Evolutionary conservation across 1,140 invertebrate species (phyloP), one percentile per base, ranked within the genome.

Genomic region (Rhizoglyphus robini): DNA sequence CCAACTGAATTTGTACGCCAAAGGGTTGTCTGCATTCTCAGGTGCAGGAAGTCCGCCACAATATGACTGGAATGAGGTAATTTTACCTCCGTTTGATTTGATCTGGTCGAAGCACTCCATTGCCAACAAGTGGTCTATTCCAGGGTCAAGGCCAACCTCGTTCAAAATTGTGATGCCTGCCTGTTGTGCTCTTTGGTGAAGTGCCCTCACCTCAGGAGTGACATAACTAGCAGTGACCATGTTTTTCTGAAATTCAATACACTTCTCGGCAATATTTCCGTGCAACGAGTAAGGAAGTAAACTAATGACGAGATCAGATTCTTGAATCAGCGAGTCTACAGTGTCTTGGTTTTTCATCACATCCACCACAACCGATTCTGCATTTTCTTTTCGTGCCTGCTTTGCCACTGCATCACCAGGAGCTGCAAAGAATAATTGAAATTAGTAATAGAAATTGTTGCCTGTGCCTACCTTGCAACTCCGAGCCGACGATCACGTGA

Each of bases 1-100:
- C 95, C 95, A 98, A 13, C 89, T 96, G 75, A 99, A 99, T 75
- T 98, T 99, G 77, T 99, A 99, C 60, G 74, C 68, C 3, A 99
- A 76, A 3, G 93, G 86, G 77, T 98, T 97, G 71, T 88, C 86
- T 2, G 94, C 96, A 72, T 83, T 86, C 78, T 98, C 94, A 0
- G 95, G 94, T 0, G 94, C 91, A 0, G 95, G 95, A 31, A 98
- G 75, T 72, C 86, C 96, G 65, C 96, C 96, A 74, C 96, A 99
- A 76, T 90, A 99, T 0, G 92, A 96, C 0, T 95, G 83, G 75
- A 97, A 99, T 1, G 92, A 96, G 57, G 89, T 90, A 0, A 96
- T 79, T 72, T 80, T 81, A 60, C 82, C 82, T 11, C 78, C 94
- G 75, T 78, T 85, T 76, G 79, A 82, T 75, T 82, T 88, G 75